Evolutionary conservation across 2,797 vertebrate species (phyloP).

Genomic region (Rhyacichthys aspro): DNA sequence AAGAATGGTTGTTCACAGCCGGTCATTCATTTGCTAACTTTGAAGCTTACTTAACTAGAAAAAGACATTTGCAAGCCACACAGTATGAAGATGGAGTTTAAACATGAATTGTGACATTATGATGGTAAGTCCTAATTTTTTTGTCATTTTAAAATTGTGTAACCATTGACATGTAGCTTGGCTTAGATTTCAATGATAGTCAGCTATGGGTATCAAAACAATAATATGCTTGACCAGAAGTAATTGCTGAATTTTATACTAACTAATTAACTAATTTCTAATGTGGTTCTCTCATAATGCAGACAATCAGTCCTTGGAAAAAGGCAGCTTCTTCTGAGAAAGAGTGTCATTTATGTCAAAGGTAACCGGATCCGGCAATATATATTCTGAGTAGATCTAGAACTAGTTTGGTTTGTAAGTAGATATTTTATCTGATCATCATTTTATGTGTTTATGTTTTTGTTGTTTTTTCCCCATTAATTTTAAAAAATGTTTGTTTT

Average conservation of each 20-base stretch:
- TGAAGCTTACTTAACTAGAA: neutral
- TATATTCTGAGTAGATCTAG: too few relatives aligned
- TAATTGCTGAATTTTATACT: too few relatives aligned
- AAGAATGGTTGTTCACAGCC: too few relatives aligned
- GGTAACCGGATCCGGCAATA: too few relatives aligned
- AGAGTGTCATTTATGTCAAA: conserved; percentile 39
- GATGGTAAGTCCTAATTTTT: conserved; percentile 52
- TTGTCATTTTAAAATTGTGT: neutral
- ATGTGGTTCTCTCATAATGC: neutral
- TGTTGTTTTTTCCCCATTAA: too few relatives aligned
- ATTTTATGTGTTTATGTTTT: too few relatives aligned
- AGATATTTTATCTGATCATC: too few relatives aligned
- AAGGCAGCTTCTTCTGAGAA: conserved; percentile 33
- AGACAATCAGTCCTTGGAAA: conserved; percentile 24
- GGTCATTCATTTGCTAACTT: neutral
- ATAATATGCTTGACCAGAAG: too few relatives aligned
- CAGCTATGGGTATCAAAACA: too few relatives aligned
- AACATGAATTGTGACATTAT: conserved; percentile 23
- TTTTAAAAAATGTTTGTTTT: too few relatives aligned
- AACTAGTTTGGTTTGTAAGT: neutral
- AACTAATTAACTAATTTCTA: neutral
- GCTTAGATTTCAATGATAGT: too few relatives aligned
- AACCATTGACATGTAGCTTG: too few relatives aligned
- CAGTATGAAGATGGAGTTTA: neutral
- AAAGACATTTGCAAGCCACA: neutral